Percentiles rank a stretch among this genome's conserved stretches.
Conservation (phyloP, 2,113 vertebrate genomes). For the Bubalus kerabau region DNA sequence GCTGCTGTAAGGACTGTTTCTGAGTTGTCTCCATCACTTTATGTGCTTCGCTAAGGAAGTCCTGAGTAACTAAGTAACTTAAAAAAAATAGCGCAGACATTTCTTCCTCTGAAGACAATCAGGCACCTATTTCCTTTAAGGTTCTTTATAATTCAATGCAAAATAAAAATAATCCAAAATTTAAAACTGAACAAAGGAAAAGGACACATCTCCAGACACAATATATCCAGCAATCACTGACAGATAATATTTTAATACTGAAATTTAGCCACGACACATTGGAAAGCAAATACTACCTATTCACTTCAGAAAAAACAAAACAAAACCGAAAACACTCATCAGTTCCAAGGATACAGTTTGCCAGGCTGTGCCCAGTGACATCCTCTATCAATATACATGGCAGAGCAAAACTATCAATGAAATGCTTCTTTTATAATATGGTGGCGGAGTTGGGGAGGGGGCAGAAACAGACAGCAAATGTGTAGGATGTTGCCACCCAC, state of each 20-base stretch:
- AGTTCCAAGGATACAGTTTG: neutral
- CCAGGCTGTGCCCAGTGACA: neutral
- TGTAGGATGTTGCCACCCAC: neutral
- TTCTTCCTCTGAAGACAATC: constrained; percentile 24
- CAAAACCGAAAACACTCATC: neutral
- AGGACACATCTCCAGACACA: neutral
- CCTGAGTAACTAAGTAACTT: neutral
- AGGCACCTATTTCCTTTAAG: neutral
- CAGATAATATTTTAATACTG: neutral
- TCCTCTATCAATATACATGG: neutral
- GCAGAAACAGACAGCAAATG: neutral
- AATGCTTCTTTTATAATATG: neutral
- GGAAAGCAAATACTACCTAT: neutral
- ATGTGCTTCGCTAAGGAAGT: neutral
- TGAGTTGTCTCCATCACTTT: neutral
- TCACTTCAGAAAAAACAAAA: neutral
- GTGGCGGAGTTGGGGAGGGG: neutral
- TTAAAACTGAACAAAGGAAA: neutral
- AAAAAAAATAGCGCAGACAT: neutral
- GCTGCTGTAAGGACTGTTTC: neutral
- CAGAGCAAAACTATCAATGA: neutral
- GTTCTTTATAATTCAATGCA: neutral
- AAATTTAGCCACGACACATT: neutral
- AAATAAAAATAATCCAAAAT: constrained; percentile 26
- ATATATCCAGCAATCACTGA: neutral